phyloP scores from a whole-genome alignment of 2,797 vertebrate genomes.

The Myoxocephalus aenaeus region DNA sequence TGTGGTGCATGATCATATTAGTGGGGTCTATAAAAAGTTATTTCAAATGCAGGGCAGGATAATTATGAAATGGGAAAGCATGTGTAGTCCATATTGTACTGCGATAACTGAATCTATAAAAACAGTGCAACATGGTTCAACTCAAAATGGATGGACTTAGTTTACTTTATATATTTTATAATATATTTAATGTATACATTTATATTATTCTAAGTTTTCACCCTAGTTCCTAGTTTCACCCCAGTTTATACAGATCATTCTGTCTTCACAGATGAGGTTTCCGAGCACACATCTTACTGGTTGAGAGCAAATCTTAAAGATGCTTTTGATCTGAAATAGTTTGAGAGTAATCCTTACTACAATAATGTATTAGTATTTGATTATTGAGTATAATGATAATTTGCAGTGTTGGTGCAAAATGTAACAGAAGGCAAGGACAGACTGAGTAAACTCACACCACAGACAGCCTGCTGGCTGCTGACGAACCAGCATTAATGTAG shows the following conservation, averaged over 20 bases:
- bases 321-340: constrained; percentile 22
- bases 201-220: background rate
- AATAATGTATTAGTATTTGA: constrained; percentile 37
- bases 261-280: constrained; percentile 21
- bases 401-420: constrained; percentile 67
- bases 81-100: background rate
- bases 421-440: constrained; percentile 82
- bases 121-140: background rate
- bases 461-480: constrained; percentile 82
- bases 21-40: constrained; percentile 27
- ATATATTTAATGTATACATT: background rate
- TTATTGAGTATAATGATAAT: constrained; percentile 54
- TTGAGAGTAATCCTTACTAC: constrained; percentile 12
- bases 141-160: constrained; percentile 23
- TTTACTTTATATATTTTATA: background rate
- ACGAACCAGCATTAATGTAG: constrained; percentile 81
- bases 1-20: constrained; percentile 64
- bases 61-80: constrained; percentile 36
- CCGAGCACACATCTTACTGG: background rate
- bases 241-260: background rate
- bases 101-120: constrained; percentile 9
- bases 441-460: constrained; percentile 78
- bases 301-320: constrained; percentile 1
- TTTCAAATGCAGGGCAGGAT: constrained; percentile 46
- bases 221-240: no score